Evolutionary conservation across 2,113 vertebrate genomes (phyloP).

Genomic region (Choloepus hoffmanni): DNA sequence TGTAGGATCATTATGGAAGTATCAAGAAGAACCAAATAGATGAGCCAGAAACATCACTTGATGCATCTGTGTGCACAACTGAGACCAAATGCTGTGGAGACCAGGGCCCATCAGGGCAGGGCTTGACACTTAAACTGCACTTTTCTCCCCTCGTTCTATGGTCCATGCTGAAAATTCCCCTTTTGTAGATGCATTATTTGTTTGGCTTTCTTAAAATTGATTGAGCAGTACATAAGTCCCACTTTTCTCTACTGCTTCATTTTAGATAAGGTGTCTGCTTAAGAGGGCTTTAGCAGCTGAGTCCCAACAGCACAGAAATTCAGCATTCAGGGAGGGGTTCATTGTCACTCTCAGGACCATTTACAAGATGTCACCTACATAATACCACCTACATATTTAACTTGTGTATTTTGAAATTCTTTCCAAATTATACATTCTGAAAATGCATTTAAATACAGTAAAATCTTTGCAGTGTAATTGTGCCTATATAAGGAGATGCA

Average conservation of each 20-base stretch:
- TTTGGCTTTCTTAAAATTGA: neutral
- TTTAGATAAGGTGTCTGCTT: neutral
- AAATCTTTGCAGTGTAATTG: neutral
- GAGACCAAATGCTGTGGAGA: neutral
- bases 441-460: neutral
- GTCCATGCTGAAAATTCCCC: neutral
- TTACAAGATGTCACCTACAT: neutral
- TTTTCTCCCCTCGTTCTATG: neutral
- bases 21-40: neutral
- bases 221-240: neutral
- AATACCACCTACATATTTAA: too few relatives aligned
- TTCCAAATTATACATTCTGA: neutral
- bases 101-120: neutral
- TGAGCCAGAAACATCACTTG: neutral
- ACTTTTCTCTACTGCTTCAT: neutral
- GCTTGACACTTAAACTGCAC: fast-evolving
- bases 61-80: neutral
- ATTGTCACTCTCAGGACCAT: neutral
- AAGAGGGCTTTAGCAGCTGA: too few relatives aligned
- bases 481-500: neutral
- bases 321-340: neutral
- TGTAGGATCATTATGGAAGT: neutral
- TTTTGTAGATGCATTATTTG: neutral
- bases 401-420: neutral
- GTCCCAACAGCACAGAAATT: too few relatives aligned